Evolutionary conservation across 2,113 vertebrate species (phyloP), one percentile per base, ranked within the genome.

Genomic region (Siniperca knerii): DNA sequence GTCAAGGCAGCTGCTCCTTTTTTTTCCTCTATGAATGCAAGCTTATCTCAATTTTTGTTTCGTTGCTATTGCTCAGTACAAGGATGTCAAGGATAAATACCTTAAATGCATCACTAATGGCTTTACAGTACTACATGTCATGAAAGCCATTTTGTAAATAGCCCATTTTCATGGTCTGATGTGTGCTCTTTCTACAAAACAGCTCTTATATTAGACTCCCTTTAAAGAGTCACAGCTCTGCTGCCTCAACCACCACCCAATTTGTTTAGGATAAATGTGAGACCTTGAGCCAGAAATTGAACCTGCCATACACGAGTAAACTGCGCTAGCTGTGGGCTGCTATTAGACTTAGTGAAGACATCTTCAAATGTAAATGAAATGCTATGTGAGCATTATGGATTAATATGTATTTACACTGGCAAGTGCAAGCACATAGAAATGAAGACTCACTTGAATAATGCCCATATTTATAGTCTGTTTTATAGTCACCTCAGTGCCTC

Each of bases 191-290:
- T 75, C 68, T 82, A 60, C 55, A 89, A 82, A 90, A 84, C 40
- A 76, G 80, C 70, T 78, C 72, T 40, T 78, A 77, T 77, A 82
- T 92, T 84, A 84, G 75, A 72, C 70, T 79, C 21, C 58, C 61
- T 87, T 77, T 87, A 72, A 87, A 86, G 72, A 82, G 76, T 84
- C 82, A 75, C 82, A 78, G 75, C 86, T 80, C 71, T 86, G 85
- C 83, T 76, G 82, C 74, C 61, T 79, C 71, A 75, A 68, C 84
- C 66, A 55, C 77, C 82, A 85, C 74, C 85, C 83, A 85, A 90
- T 94, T 88, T 90, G 81, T 90, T 84, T 88, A 54, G 87, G 81
- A 92, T 90, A 87, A 94, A 93, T 91, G 82, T 87, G 86, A 90
- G 83, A 91, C 84, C 82, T 88, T 89, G 85, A 92, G 84, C 85